A percentile compares a stretch with the other conserved stretches of the same genome.
phyloP scores from a whole-genome alignment of 1,140 invertebrate genomes.

The Asobara japonica region DNA sequence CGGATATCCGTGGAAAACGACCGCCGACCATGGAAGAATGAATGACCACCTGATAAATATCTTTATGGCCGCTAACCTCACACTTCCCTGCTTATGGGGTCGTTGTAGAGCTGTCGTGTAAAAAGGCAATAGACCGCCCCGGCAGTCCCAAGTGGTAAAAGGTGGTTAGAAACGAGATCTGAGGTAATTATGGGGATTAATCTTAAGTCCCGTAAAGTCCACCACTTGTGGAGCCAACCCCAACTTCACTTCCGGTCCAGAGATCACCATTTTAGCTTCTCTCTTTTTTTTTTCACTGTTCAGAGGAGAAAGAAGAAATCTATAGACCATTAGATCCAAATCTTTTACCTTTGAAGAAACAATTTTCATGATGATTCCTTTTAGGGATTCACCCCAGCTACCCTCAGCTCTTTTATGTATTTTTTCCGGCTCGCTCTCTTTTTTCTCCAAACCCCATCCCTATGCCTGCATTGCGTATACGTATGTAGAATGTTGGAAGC shows the following conservation, averaged over 20 bases:
- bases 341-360: slow-evolving; percentile 20
- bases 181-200: slow-evolving; percentile 66
- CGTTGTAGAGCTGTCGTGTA: slow-evolving; percentile 41
- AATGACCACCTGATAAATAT: slow-evolving; percentile 53
- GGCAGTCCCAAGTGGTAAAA: slow-evolving; percentile 13
- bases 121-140: slow-evolving; percentile 47
- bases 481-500: slow-evolving; percentile 66
- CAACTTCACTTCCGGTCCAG: slow-evolving; percentile 7
- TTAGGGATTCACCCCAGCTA: neutral
- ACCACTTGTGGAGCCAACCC: slow-evolving; percentile 61
- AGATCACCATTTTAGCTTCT: neutral
- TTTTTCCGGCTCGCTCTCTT: slow-evolving; percentile 17
- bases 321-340: slow-evolving; percentile 25
- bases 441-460: slow-evolving; percentile 20
- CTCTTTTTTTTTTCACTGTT: neutral
- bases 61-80: slow-evolving; percentile 45
- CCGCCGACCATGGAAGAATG: slow-evolving; percentile 16
- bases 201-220: slow-evolving; percentile 66
- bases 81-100: neutral
- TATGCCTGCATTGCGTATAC: slow-evolving; percentile 34
- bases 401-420: neutral
- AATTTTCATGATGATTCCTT: slow-evolving; percentile 20
- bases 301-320: neutral
- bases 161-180: slow-evolving; percentile 31
- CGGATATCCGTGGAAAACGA: slow-evolving; percentile 32